Evolutionary conservation across 2,113 vertebrate species (phyloP).

Genomic region (Oceanodroma tethys): DNA sequence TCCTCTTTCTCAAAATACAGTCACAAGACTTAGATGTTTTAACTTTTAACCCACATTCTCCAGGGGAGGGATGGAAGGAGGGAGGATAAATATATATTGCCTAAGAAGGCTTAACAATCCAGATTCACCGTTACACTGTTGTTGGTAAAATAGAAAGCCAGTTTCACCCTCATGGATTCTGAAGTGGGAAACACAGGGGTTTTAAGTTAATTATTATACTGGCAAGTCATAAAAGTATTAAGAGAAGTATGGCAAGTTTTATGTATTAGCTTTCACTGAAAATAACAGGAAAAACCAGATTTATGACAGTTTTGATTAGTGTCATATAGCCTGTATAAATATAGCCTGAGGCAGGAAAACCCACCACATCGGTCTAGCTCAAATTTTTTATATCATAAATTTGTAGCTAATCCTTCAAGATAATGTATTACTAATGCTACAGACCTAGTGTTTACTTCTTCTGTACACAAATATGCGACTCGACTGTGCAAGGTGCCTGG

Average conservation of each 20-base stretch:
- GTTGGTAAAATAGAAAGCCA: neutral
- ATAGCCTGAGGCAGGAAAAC: neutral
- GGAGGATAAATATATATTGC: neutral
- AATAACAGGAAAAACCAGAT: neutral
- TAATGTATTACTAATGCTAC: neutral
- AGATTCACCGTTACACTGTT: neutral
- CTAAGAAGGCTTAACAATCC: neutral
- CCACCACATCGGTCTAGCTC: neutral
- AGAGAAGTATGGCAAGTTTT: neutral
- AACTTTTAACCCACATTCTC: neutral
- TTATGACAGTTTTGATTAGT: neutral
- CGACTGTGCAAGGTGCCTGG: rapidly evolving
- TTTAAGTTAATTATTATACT: neutral
- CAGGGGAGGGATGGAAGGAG: neutral
- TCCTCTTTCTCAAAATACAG: neutral
- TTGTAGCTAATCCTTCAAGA: neutral
- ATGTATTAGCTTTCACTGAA: neutral
- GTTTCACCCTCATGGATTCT: neutral
- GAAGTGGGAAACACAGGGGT: neutral
- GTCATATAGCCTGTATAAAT: neutral
- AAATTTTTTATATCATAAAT: neutral
- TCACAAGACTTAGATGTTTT: neutral
- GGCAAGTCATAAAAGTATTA: neutral
- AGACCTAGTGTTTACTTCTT: neutral
- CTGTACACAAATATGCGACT: neutral